Percentiles rank a stretch among this genome's conserved stretches.
Evolutionary conservation across 2,888 invertebrate genomes (phyloP).

Genomic region (Silvanus unidentatus): DNA sequence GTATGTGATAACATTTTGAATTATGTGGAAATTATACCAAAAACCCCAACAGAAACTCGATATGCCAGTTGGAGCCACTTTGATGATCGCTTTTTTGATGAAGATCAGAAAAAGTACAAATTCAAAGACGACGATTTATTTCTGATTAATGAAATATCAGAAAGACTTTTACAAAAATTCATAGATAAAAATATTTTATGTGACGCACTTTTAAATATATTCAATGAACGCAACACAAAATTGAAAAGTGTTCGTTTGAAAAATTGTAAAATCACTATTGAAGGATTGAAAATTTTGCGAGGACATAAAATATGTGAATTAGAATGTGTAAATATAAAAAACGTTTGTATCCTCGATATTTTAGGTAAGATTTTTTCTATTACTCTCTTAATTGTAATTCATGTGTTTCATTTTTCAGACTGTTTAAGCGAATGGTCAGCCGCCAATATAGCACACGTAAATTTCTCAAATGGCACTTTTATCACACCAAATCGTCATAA

Average conservation of each 20-base stretch:
- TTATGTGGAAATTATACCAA: slow-evolving; percentile 21
- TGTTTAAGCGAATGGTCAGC: slow-evolving; percentile 62
- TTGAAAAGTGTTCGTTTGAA: slow-evolving; percentile 55
- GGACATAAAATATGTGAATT: slow-evolving; percentile 59
- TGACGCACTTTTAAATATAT: slow-evolving; percentile 57
- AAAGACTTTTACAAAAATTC: slow-evolving; percentile 50
- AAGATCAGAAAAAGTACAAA: slow-evolving; percentile 29
- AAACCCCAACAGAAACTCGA: neutral
- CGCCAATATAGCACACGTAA: slow-evolving; percentile 54
- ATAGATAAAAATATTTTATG: slow-evolving; percentile 54
- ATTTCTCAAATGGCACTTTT: slow-evolving; percentile 58
- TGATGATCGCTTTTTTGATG: slow-evolving; percentile 20
- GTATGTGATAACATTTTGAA: slow-evolving; percentile 58
- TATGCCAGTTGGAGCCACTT: slow-evolving; percentile 42
- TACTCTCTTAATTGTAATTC: neutral
- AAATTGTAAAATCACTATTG: slow-evolving; percentile 53
- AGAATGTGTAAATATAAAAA: slow-evolving; percentile 55
- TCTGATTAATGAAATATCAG: slow-evolving; percentile 54
- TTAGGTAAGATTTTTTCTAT: slow-evolving; percentile 26
- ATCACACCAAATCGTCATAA: slow-evolving; percentile 50
- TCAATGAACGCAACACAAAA: slow-evolving; percentile 55
- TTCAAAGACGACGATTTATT: slow-evolving; percentile 54
- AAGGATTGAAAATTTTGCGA: slow-evolving; percentile 55
- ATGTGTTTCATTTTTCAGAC: slow-evolving; percentile 43
- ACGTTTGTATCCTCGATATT: slow-evolving; percentile 51